A percentile compares a stretch with the other conserved stretches of the same genome.
Conservation (phyloP, 2,797 vertebrate genomes). For the Cyprinodon diabolis region DNA sequence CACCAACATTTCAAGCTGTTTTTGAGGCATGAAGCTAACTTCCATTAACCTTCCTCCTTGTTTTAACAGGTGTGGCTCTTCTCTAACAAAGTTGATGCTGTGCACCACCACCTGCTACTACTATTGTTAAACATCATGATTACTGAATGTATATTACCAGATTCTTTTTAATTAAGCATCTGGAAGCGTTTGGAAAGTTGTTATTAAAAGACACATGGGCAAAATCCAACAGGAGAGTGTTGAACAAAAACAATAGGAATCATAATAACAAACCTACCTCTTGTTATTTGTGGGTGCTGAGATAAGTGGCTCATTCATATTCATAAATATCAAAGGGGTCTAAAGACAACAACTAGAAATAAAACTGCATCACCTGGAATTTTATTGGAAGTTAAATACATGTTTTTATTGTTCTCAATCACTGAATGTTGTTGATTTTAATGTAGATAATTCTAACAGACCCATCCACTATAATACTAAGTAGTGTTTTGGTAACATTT, state of each 20-base stretch:
- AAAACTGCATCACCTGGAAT: slow-evolving; percentile 3
- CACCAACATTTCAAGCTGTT: neutral
- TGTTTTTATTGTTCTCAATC: neutral
- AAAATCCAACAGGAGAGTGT: slow-evolving; percentile 11
- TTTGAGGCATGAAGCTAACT: neutral
- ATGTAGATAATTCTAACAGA: neutral
- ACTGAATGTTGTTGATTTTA: neutral
- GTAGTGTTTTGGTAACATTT: too few species aligned
- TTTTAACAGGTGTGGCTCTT: slow-evolving; percentile 7
- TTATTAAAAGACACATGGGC: slow-evolving; percentile 12
- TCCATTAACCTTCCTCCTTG: neutral
- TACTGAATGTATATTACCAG: slow-evolving; percentile 7
- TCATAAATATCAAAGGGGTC: slow-evolving; percentile 9
- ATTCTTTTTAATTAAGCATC: slow-evolving; percentile 9
- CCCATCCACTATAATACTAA: neutral
- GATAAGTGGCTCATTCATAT: slow-evolving; percentile 13
- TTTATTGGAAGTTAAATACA: neutral
- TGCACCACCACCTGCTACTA: slow-evolving; percentile 1
- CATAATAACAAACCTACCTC: slow-evolving; percentile 14
- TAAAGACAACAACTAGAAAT: slow-evolving; percentile 5
- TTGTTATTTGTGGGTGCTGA: slow-evolving; percentile 3
- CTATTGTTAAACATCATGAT: slow-evolving; percentile 8
- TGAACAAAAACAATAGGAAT: slow-evolving; percentile 17
- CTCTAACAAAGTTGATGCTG: slow-evolving; percentile 9
- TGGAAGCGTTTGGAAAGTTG: slow-evolving; percentile 2